Conservation (phyloP, 2,797 vertebrate species). For the Pangasius mekongensis region DNA sequence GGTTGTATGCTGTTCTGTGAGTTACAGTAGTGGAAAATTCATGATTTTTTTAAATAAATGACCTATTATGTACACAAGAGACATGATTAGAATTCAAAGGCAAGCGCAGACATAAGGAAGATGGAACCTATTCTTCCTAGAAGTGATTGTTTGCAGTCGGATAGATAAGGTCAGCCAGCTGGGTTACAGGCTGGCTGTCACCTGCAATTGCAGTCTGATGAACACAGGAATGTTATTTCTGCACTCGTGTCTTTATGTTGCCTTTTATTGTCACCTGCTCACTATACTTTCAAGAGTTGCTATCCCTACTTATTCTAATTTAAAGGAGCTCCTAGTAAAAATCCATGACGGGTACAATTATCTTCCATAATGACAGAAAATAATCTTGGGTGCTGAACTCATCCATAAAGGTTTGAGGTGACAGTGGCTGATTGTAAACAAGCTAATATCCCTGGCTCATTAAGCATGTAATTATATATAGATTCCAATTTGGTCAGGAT, state of each 20-base stretch:
- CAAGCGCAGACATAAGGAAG: neutral
- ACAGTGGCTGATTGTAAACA: neutral
- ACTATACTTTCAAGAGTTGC: neutral
- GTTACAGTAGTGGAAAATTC: neutral
- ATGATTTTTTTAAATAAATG: neutral
- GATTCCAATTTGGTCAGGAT: slow-evolving; percentile 12
- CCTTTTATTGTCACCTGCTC: neutral
- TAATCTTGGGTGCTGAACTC: neutral
- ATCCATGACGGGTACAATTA: neutral
- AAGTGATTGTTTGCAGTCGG: slow-evolving; percentile 32
- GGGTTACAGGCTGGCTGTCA: slow-evolving; percentile 21
- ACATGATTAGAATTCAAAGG: neutral
- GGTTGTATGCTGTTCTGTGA: neutral
- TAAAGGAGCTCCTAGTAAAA: neutral
- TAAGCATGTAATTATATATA: neutral
- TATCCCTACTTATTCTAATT: neutral
- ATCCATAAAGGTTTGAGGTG: neutral
- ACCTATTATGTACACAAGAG: neutral
- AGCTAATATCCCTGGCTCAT: slow-evolving; percentile 21
- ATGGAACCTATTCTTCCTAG: slow-evolving; percentile 15
- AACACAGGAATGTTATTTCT: slow-evolving; percentile 13
- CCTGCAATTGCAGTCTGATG: slow-evolving; percentile 18
- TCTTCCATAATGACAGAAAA: neutral
- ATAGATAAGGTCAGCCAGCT: slow-evolving; percentile 32
- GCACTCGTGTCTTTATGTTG: neutral